Percentiles rank a stretch among this genome's conserved stretches.
These are phyloP conservation scores for Hipparchia sbordonii DNA, from an alignment of 2,888 invertebrate species.

Conservation along the genomic window DNA sequence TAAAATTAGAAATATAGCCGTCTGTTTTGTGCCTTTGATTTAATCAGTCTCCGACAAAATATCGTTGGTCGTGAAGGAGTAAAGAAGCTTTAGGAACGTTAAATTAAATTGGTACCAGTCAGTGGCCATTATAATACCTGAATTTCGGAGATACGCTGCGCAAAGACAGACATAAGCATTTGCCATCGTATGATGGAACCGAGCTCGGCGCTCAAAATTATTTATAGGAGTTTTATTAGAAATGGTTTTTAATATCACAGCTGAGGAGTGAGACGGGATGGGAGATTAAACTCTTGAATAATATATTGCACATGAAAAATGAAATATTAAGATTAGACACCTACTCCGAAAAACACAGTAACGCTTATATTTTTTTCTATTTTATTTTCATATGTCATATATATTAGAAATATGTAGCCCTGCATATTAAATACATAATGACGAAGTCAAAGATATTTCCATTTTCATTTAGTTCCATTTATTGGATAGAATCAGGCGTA, in stretches of 20 bases:
- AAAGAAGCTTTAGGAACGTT: not conserved
- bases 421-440: too few species aligned
- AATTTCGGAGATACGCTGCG: constrained; percentile 10
- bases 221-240: constrained; percentile 17
- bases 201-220: not conserved
- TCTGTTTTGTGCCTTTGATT: too few species aligned
- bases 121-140: not conserved
- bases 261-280: not conserved
- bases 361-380: too few species aligned
- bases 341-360: too few species aligned
- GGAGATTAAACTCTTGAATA: constrained; percentile 8
- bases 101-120: constrained; percentile 10
- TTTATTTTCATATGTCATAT: too few species aligned
- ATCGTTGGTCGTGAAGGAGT: not conserved
- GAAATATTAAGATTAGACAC: not conserved
- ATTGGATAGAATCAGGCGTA: too few species aligned
- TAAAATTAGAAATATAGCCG: too few species aligned
- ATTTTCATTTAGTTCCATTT: too few species aligned
- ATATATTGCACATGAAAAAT: not conserved
- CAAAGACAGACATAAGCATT: not conserved
- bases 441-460: too few species aligned
- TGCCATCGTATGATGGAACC: constrained; percentile 2
- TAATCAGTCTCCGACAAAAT: too few species aligned
- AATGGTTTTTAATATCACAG: constrained; percentile 16
- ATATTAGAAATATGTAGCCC: too few species aligned